A percentile compares a stretch with the other conserved stretches of the same genome.
phyloP scores from a whole-genome alignment of 2,113 vertebrate species.

The Struthio camelus region DNA sequence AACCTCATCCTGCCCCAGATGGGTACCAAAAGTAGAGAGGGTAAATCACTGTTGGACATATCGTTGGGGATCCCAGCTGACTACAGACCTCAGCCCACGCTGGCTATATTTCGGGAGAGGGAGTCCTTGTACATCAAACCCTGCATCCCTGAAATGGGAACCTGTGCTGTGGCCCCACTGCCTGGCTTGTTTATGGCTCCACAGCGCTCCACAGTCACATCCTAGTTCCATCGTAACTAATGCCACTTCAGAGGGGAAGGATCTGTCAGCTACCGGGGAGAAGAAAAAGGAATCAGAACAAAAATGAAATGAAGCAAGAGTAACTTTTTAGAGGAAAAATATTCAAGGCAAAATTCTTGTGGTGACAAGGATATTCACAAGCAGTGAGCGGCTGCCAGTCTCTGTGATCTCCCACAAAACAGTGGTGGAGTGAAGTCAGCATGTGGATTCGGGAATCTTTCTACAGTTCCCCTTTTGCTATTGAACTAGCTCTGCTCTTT shows the following conservation, averaged over 20 bases:
- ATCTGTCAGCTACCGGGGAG: not conserved
- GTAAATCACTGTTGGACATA: not conserved
- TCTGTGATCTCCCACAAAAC: not conserved
- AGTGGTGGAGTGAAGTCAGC: not conserved
- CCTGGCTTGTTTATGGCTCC: not conserved
- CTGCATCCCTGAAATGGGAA: not conserved
- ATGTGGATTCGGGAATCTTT: not conserved
- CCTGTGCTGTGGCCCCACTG: not conserved
- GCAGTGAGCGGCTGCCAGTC: not conserved
- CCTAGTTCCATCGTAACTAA: not conserved
- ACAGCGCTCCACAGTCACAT: not conserved
- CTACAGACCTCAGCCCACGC: not conserved
- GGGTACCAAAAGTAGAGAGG: not conserved
- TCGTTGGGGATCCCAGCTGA: not conserved
- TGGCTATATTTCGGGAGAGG: not conserved
- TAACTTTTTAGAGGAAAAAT: not conserved
- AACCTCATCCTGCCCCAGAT: not conserved
- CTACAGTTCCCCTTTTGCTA: not conserved
- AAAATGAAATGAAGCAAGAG: not conserved
- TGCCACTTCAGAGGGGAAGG: not conserved
- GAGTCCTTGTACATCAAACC: not conserved
- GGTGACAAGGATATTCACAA: not conserved
- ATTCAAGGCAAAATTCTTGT: not conserved
- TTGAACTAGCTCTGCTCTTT: not conserved
- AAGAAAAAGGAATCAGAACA: not conserved